Evolutionary conservation across 2,797 vertebrate species (phyloP).

Genomic region (Cossypha polioptera): DNA sequence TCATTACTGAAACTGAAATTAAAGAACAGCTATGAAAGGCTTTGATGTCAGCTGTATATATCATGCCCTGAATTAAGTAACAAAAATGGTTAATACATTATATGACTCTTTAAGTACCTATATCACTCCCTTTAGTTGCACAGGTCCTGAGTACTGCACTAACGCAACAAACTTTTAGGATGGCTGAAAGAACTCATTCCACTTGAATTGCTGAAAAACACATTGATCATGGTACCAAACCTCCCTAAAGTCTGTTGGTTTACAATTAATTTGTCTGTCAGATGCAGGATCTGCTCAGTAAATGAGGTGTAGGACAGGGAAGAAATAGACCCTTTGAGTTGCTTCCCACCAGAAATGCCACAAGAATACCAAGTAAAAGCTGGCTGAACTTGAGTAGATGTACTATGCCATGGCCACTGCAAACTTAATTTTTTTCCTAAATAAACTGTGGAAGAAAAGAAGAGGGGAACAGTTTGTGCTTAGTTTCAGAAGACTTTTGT

Average conservation of each 20-base stretch:
- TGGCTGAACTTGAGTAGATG: neutral
- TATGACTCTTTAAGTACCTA: neutral
- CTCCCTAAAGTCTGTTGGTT: neutral
- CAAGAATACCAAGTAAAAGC: neutral
- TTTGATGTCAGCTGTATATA: constrained; percentile 24
- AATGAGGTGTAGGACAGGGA: neutral
- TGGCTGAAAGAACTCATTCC: neutral
- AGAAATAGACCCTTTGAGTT: neutral
- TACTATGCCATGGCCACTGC: neutral
- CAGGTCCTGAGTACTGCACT: neutral
- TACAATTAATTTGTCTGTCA: neutral
- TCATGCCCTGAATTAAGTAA: constrained; percentile 31
- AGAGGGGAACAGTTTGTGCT: neutral
- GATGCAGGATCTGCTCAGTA: neutral
- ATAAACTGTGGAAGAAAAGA: neutral
- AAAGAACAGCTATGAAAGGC: constrained; percentile 34
- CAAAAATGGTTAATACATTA: neutral
- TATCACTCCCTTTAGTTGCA: neutral
- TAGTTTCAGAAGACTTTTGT: neutral
- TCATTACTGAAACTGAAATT: constrained; percentile 43
- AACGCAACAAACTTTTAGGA: neutral
- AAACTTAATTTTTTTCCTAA: neutral
- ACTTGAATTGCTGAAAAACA: neutral
- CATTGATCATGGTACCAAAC: neutral
- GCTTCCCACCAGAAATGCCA: neutral